Base-by-base conservation (phyloP, 2,113 vertebrate species). In the Nasalis larvatus region DNA sequence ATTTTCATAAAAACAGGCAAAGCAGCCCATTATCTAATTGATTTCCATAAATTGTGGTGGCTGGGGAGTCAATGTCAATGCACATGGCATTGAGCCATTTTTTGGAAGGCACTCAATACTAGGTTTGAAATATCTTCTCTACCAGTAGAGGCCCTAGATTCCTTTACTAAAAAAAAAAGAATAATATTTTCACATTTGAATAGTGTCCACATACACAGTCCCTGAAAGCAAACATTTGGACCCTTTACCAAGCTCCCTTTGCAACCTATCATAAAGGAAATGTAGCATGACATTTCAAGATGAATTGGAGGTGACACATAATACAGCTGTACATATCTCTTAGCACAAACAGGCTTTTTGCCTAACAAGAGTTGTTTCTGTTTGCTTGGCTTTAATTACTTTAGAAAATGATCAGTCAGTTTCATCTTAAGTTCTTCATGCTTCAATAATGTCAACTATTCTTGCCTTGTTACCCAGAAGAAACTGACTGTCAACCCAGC, bases 1-100 rank as follows among this genome's bases (percentile, higher is more conserved):
- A 97, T 98, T 97, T 98, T 95, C 63, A 97, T 96, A 94, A 98
- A 97, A 95, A 85, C 74, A 95, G 92, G 83, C 73, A 97, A 97
- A 96, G 45, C 63, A 94, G 25, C 27, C 95, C 95, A 97, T 98
- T 97, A 98, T 95, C 83, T 95, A 98, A 98, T 97, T 97, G 94
- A 84, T 97, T 69, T 95, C 77, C 76, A 92, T 97, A 97, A 97
- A 97, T 97, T 96, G 98, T 58, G 5, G 27, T 86, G 58, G 35
- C 77, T 87, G 54, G 30, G 63, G 69, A 92, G 77, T 71, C 47
- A 63, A 89, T 94, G 91, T 93, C 58, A 92, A 37, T 71, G 35
- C 37, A 74, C 83, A 76, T 83, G 35, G 23, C 91, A 23, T 60
- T 80, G 37, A 90, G 45, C 54, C 45, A 9, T 71, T 88, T 93